These are phyloP conservation scores for Nyctalus aviator DNA, from an alignment of 2,797 vertebrate species.

Conservation along the genomic window DNA sequence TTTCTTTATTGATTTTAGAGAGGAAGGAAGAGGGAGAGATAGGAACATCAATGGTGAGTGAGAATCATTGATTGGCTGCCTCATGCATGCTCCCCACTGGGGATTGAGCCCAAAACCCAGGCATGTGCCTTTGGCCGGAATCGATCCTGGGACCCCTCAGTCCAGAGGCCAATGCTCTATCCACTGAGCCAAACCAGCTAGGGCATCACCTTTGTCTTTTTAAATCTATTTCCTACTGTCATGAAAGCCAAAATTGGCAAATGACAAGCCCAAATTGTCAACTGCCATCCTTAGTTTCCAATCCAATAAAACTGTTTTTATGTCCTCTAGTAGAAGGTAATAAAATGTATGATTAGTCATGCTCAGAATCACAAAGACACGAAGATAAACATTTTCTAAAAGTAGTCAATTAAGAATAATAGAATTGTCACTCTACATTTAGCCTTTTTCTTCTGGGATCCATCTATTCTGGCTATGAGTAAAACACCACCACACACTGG, in stretches of 20 bases:
- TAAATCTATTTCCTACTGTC: background rate
- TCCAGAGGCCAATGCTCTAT: too few relatives aligned
- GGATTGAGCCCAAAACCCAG: too few relatives aligned
- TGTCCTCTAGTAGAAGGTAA: background rate
- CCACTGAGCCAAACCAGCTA: too few relatives aligned
- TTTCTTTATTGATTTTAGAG: too few relatives aligned
- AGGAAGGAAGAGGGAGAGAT: too few relatives aligned
- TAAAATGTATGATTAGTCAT: background rate
- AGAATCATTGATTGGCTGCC: too few relatives aligned
- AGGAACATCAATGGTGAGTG: too few relatives aligned
- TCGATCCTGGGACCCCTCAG: too few relatives aligned
- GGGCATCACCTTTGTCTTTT: background rate
- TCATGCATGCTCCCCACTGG: too few relatives aligned
- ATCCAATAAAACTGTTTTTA: background rate
- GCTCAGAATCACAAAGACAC: background rate
- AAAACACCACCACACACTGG: background rate
- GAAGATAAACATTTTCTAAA: slow-evolving; percentile 36
- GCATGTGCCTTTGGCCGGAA: too few relatives aligned
- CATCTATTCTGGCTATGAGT: background rate
- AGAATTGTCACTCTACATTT: background rate
- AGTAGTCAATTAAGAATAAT: background rate
- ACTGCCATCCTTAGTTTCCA: background rate
- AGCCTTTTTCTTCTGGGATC: background rate
- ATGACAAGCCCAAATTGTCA: background rate
- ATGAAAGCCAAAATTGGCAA: background rate